phyloP scores from a whole-genome alignment of 2,888 invertebrate species.

The Patella ulyssiponensis region DNA sequence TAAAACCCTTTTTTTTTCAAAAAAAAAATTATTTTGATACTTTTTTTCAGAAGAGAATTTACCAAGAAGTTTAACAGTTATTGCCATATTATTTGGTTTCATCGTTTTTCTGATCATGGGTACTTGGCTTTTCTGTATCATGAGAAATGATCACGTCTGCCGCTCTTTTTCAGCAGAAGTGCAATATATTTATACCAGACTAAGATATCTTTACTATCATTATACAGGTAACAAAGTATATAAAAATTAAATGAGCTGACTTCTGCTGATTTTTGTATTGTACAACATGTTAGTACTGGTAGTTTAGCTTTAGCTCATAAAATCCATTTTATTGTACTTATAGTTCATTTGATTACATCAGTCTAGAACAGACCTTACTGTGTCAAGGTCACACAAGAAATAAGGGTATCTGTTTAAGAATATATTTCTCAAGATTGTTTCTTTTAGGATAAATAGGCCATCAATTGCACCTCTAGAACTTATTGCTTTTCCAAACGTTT shows the following conservation, averaged over 20 bases:
- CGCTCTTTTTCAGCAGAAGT: constrained; percentile 40
- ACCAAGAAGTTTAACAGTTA: constrained; percentile 48
- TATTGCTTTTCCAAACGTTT: too few relatives aligned
- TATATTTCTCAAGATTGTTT: too few relatives aligned
- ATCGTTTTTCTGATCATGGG: constrained; percentile 52
- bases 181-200: constrained; percentile 42
- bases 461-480: too few relatives aligned
- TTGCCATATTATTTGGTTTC: constrained; percentile 50
- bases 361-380: too few relatives aligned
- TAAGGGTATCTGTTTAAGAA: too few relatives aligned
- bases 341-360: too few relatives aligned
- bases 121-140: constrained; percentile 55
- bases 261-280: neutral
- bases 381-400: too few relatives aligned
- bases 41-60: constrained; percentile 55
- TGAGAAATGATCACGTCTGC: constrained; percentile 32
- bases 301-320: too few relatives aligned
- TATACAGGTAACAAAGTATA: constrained; percentile 38
- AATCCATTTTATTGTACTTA: too few relatives aligned
- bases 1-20: neutral
- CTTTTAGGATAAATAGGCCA: too few relatives aligned
- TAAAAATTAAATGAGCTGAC: constrained; percentile 24
- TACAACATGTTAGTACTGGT: neutral
- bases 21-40: constrained; percentile 10
- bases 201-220: constrained; percentile 56